Evolutionary conservation across 2,113 vertebrate genomes (phyloP), one percentile per base, ranked within the genome.

Genomic region (Coregonus clupeaformis): DNA sequence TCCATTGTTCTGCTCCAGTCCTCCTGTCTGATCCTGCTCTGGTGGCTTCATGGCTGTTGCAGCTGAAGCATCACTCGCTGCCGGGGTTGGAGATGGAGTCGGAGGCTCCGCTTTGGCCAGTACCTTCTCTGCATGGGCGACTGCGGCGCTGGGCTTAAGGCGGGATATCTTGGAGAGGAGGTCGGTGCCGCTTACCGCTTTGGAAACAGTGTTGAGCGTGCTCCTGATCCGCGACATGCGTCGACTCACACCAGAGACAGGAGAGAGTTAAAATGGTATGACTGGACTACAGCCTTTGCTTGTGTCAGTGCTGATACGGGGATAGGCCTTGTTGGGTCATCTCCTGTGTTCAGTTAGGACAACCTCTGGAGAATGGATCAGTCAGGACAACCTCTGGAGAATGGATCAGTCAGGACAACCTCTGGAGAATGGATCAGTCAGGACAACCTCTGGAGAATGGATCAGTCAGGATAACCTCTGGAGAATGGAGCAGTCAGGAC

Each of bases 211-310:
- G 83, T 96, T 94, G 47, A 98, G 89, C 75, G 97, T 97, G 81
- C 73, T 96, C 93, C 93, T 97, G 91, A 98, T 95, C 76, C 95
- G 95, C 74, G 97, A 98, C 96, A 97, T 98, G 93, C 80, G 93
- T 93, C 77, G 86, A 83, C 76, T 88, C 25, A 63, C 36, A 80
- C 72, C 68, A 30, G 14, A 6, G 68, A 71, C 1, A 47, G 42
- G 32, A 16, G 67, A 29, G 0, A 20, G 30, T 69, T n/a, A 71
- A 82, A 57, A n/a, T 22, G 1, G 57, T n/a, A 32, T 18, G 13
- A 42, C 71, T 14, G 14, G 62, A 27, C 62, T 64, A 64, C 62
- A 67, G 42, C 32, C 62, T 18, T 12, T n/a, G 16, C 57, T 57
- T 20, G 27, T 22, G 49, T 42, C 47, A 60, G 49, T 60, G 45